phyloP scores from a whole-genome alignment of 1,140 invertebrate genomes.

The Pomacea maculata region DNA sequence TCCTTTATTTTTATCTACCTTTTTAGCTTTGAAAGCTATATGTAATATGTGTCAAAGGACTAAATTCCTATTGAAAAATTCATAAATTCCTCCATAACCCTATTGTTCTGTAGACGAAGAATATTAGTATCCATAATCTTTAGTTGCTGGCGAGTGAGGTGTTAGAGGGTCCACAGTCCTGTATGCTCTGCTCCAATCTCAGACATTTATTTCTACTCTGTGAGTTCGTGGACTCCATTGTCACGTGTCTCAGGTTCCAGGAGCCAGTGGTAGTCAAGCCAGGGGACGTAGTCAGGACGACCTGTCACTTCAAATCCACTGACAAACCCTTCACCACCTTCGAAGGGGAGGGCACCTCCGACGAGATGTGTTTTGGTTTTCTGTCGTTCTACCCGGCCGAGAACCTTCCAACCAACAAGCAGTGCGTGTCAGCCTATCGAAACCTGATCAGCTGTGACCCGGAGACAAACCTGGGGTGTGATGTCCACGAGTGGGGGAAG shows the following conservation, averaged over 20 bases:
- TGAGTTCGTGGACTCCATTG: neutral
- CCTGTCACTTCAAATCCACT: slow-evolving; percentile 35
- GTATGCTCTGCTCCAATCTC: neutral
- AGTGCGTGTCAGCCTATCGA: neutral
- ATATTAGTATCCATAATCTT: too few species aligned
- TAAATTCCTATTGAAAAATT: too few species aligned
- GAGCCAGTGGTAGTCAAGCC: slow-evolving; percentile 26
- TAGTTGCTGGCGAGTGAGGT: too few species aligned
- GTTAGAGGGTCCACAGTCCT: neutral
- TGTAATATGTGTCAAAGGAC: too few species aligned
- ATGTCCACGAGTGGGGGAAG: too few species aligned
- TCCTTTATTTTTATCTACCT: too few species aligned
- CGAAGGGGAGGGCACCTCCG: slow-evolving; percentile 37
- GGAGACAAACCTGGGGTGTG: too few species aligned
- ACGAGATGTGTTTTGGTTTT: slow-evolving; percentile 52
- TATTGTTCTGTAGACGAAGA: too few species aligned
- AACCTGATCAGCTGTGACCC: too few species aligned
- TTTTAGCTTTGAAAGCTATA: too few species aligned
- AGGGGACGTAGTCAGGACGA: slow-evolving; percentile 36
- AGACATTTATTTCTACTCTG: neutral
- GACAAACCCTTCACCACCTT: slow-evolving; percentile 29
- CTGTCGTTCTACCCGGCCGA: slow-evolving; percentile 40
- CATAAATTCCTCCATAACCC: too few species aligned
- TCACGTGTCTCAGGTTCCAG: slow-evolving; percentile 22
- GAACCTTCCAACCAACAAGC: slow-evolving; percentile 9